phyloP scores from a whole-genome alignment of 2,888 invertebrate genomes.

The Sceliomorpha sp. region DNA sequence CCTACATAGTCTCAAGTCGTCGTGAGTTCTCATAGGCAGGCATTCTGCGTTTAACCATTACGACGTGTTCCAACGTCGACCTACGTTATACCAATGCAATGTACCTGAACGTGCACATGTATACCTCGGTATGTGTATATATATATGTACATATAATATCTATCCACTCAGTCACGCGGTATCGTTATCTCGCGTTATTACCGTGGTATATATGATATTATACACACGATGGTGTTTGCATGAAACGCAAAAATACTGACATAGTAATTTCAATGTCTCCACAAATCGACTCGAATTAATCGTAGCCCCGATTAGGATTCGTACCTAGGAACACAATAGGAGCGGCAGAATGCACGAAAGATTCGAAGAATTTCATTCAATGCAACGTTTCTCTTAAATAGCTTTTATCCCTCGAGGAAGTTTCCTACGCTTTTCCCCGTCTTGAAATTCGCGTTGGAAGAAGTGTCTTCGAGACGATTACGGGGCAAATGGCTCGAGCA shows the following conservation, averaged over 20 bases:
- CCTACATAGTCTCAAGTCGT: conserved; percentile 74
- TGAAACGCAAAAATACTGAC: background rate
- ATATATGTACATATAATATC: background rate
- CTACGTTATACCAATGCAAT: conserved; percentile 23
- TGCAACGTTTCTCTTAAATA: too few relatives aligned
- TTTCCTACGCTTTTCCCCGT: too few relatives aligned
- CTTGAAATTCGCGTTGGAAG: too few relatives aligned
- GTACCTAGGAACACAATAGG: too few relatives aligned
- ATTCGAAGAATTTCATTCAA: too few relatives aligned
- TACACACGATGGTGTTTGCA: background rate
- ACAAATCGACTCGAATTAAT: background rate
- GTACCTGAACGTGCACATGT: conserved; percentile 13
- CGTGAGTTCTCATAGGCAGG: conserved; percentile 60
- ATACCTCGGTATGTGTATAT: conserved; percentile 18
- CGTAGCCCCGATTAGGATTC: too few relatives aligned
- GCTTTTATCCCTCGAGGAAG: too few relatives aligned
- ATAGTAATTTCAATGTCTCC: conserved; percentile 6
- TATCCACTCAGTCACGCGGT: conserved; percentile 2
- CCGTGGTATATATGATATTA: conserved; percentile 3
- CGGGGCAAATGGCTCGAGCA: background rate
- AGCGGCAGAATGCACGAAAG: too few relatives aligned
- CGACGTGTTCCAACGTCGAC: conserved; percentile 41
- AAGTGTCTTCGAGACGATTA: too few relatives aligned
- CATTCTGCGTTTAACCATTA: conserved; percentile 49
- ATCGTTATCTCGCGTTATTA: conserved; percentile 12